Percentiles rank a stretch among this genome's conserved stretches.
These are phyloP conservation scores for Mesorhabditis spiculigera DNA, from an alignment of 2,888 invertebrate genomes.

Conservation along the genomic window DNA sequence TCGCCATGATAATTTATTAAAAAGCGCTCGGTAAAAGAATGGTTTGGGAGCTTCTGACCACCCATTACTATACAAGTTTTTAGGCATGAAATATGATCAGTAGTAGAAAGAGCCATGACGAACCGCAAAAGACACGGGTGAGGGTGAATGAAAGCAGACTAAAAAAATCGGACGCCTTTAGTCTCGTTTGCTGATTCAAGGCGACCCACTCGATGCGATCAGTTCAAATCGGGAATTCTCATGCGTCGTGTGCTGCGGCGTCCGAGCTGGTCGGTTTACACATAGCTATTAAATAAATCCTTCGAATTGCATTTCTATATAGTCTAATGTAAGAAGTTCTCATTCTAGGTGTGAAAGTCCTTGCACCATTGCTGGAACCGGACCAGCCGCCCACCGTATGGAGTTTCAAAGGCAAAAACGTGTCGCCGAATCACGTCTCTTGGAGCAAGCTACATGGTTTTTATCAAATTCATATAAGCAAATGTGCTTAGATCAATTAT, in stretches of 20 bases:
- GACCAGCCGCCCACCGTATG: no score
- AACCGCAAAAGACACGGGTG: no score
- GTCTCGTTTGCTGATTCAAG: neutral
- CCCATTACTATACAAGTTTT: no score
- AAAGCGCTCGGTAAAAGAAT: no score
- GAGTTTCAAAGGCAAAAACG: slow-evolving; percentile 10
- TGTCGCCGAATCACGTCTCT: slow-evolving; percentile 27
- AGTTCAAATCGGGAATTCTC: slow-evolving; percentile 25
- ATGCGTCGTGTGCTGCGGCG: slow-evolving; percentile 27
- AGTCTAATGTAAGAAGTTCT: neutral
- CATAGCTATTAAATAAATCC: neutral
- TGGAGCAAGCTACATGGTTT: slow-evolving; percentile 33
- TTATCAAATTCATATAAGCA: slow-evolving; percentile 6
- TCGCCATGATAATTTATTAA: no score
- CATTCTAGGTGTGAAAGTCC: neutral
- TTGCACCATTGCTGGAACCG: neutral
- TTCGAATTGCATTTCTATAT: neutral
- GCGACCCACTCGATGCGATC: slow-evolving; percentile 35
- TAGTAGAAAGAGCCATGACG: no score
- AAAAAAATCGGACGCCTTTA: no score
- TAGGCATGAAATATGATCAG: no score
- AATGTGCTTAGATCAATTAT: slow-evolving; percentile 21
- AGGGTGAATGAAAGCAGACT: no score
- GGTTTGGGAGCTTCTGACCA: no score
- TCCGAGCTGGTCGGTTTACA: slow-evolving; percentile 24